These are phyloP conservation scores for Cotesia vestalis DNA, from an alignment of 1,140 invertebrate genomes.

Conservation along the genomic window DNA sequence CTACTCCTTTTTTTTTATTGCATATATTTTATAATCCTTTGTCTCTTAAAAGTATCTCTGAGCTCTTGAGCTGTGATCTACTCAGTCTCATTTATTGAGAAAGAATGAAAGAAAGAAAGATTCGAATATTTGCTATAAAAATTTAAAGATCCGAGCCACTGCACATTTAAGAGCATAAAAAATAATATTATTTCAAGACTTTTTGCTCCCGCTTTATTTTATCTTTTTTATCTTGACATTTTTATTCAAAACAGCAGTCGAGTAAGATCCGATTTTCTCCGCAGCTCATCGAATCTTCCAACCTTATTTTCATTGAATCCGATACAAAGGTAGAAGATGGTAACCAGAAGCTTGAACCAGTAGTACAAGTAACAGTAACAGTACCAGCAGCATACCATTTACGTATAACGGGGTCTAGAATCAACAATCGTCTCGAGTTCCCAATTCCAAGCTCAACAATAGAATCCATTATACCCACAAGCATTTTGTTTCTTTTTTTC, in stretches of 20 bases:
- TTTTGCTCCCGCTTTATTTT: background rate
- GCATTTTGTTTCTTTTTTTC: slow-evolving; percentile 41
- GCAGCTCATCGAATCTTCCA: slow-evolving; percentile 5
- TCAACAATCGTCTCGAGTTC: slow-evolving; percentile 21
- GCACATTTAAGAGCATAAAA: slow-evolving; percentile 5
- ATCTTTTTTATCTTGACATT: slow-evolving; percentile 1
- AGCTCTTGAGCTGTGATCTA: slow-evolving; percentile 1
- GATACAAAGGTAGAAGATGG: slow-evolving; percentile 4
- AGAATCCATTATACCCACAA: slow-evolving; percentile 12
- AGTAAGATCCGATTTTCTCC: slow-evolving; percentile 10
- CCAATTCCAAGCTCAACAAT: slow-evolving; percentile 16
- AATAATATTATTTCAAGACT: background rate
- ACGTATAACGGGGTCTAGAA: background rate
- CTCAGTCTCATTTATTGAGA: background rate
- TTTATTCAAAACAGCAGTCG: background rate
- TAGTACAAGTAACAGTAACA: background rate
- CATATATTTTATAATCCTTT: slow-evolving; percentile 5
- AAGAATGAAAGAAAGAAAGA: background rate
- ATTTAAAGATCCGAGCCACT: background rate
- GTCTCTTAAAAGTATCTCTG: slow-evolving; percentile 7
- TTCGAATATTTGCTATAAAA: background rate
- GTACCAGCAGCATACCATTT: background rate
- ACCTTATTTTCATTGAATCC: slow-evolving; percentile 14
- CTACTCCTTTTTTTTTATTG: slow-evolving; percentile 11
- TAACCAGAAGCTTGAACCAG: background rate